Evolutionary conservation across 2,888 invertebrate species (phyloP).

Genomic region (Eilema caniola): DNA sequence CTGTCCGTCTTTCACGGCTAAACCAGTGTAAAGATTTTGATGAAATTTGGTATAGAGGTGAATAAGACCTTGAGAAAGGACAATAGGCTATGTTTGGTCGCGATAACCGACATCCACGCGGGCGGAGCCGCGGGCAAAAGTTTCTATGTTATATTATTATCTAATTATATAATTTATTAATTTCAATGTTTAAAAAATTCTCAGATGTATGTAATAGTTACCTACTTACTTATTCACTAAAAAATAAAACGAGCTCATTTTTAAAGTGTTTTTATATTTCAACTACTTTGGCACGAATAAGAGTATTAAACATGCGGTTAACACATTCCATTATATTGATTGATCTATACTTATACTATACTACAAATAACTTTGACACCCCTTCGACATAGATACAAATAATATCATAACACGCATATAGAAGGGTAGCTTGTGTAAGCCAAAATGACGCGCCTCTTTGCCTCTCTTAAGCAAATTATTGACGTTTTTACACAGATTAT

Average conservation of each 20-base stretch:
- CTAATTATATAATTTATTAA: background rate
- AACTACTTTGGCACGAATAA: constrained; percentile 45
- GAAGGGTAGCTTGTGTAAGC: too few species aligned
- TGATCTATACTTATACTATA: background rate
- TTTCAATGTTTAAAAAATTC: background rate
- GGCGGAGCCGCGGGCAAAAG: too few species aligned
- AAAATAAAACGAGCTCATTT: constrained; percentile 21
- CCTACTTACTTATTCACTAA: background rate
- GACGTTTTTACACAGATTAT: too few species aligned
- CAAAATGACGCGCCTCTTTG: too few species aligned
- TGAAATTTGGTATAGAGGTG: too few species aligned
- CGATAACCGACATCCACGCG: too few species aligned
- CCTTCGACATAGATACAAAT: background rate
- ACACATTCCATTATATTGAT: constrained; percentile 23
- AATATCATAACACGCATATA: background rate
- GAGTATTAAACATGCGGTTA: constrained; percentile 20
- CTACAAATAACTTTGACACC: background rate
- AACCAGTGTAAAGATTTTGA: too few species aligned
- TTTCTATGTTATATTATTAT: too few species aligned
- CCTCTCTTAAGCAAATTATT: too few species aligned
- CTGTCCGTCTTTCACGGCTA: too few species aligned
- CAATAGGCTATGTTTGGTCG: too few species aligned
- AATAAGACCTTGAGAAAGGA: too few species aligned
- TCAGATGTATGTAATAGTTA: background rate
- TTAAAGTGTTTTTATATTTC: constrained; percentile 23